Base-by-base conservation (phyloP, 2,113 vertebrate genomes). In the Megaceryle torquata region DNA sequence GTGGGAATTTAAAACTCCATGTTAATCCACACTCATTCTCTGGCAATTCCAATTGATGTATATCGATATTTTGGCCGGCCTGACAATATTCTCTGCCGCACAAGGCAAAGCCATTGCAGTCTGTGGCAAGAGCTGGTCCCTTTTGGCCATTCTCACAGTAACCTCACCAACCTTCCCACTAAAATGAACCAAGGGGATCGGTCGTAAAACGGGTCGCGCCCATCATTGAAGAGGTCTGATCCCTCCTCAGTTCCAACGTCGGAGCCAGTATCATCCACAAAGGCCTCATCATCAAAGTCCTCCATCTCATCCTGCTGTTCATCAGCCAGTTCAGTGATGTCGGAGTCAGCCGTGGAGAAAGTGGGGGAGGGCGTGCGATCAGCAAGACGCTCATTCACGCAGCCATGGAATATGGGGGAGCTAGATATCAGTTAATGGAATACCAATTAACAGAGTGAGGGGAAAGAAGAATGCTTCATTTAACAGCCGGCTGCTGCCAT, bases 101-200 rank as follows among this genome's bases (percentile, higher is more conserved):
- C 26, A 75, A 85, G 91, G 92, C 92, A 93, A 96, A 90, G 88
- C 74, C 72, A 89, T 25, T 77, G 96, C 78, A 96, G 79, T 7
- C 54, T 94, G 86, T 44, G 87, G 95, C 92, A 97, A 98, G 98
- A 98, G 98, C 98, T 98, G 98, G 97, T 98, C 98, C 97, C 98
- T 97, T 95, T 95, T 96, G 54, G 90, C 96, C 94, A 80, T 96
- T 98, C 96, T 97, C 96, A 97, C 69, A 97, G 91, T 88, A 96
- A 96, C 97, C 98, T 98, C 99, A 99, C 99, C 99, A 99, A 99
- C 99, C 99, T 99, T 99, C 99, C 99, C 98, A 99, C 99, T 98
- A 99, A 99, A 98, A 99, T 99, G 99, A 99, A 99, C 99, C 99
- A 99, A 97, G 99, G 99, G 98, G 99, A 99, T 93, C 99, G 99